A percentile compares a stretch with the other conserved stretches of the same genome.
Evolutionary conservation across 2,113 vertebrate species (phyloP).

Genomic region (Brachyhypopomus occidentalis): DNA sequence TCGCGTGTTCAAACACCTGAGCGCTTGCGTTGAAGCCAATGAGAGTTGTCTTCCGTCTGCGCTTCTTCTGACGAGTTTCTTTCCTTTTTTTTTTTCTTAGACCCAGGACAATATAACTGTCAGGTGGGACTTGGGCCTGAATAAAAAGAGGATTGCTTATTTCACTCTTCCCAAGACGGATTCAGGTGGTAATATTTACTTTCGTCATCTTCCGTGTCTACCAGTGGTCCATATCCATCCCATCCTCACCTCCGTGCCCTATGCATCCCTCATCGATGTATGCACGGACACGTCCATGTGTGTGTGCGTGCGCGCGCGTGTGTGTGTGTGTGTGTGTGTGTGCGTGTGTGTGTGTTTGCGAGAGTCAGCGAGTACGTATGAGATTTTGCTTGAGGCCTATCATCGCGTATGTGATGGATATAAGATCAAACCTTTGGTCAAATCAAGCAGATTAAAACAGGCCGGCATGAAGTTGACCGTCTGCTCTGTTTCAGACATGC

Average conservation of each 20-base stretch:
- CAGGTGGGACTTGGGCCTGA: slow-evolving; percentile 98
- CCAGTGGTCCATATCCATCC: slow-evolving; percentile 56
- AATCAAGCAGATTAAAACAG: background rate
- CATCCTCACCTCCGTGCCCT: slow-evolving; percentile 50
- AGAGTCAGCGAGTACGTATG: slow-evolving; percentile 42
- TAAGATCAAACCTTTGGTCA: background rate
- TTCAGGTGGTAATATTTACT: slow-evolving; percentile 84
- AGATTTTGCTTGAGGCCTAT: slow-evolving; percentile 35
- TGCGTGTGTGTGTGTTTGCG: slow-evolving; percentile 43
- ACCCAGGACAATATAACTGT: slow-evolving; percentile 99
- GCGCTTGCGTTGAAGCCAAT: background rate
- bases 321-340: slow-evolving; percentile 27
- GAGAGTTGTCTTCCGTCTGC: background rate
- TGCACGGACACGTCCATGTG: slow-evolving; percentile 47
- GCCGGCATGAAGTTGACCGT: background rate
- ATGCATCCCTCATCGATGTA: slow-evolving; percentile 57
- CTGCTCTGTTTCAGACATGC: slow-evolving; percentile 82
- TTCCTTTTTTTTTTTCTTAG: slow-evolving; percentile 65
- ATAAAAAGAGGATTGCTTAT: slow-evolving; percentile 99
- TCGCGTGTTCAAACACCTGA: background rate
- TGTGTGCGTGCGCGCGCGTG: slow-evolving; percentile 46
- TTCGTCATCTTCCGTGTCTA: slow-evolving; percentile 53
- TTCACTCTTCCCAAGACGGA: slow-evolving; percentile 99
- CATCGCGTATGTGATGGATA: slow-evolving; percentile 45
- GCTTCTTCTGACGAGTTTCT: background rate